A percentile compares a stretch with the other conserved stretches of the same genome.
Conservation (phyloP, 2,797 vertebrate species). For the Rhadinocentrus ornatus region DNA sequence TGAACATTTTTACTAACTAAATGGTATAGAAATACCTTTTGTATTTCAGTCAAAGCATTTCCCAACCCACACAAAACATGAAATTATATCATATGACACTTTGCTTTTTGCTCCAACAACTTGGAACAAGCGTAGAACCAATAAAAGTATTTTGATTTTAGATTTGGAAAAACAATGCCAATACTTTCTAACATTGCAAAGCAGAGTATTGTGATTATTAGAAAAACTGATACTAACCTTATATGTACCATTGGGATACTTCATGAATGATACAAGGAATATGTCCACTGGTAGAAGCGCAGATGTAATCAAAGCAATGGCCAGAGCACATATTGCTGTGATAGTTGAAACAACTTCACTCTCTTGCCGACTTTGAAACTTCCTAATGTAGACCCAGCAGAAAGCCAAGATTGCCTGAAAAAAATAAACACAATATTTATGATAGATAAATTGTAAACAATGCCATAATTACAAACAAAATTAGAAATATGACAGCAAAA, state of each 20-base stretch:
- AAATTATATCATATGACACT: constrained; percentile 24
- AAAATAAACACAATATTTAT: constrained; percentile 3
- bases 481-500: not conserved
- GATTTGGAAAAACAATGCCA: not conserved
- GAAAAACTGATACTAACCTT: constrained; percentile 84
- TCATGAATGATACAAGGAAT: constrained; percentile 98
- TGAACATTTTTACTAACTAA: not conserved
- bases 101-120: constrained; percentile 18
- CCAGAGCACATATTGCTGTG: constrained; percentile 95
- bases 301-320: constrained; percentile 94
- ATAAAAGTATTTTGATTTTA: not conserved
- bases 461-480: not conserved
- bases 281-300: constrained; percentile 97
- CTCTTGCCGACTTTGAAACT: constrained; percentile 96
- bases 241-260: constrained; percentile 94
- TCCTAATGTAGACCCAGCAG: constrained; percentile 97
- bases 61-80: not conserved
- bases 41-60: not conserved
- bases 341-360: constrained; percentile 97
- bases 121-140: constrained; percentile 17
- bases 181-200: no score
- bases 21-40: not conserved
- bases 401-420: constrained; percentile 91
- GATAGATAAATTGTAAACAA: not conserved
- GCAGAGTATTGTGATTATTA: not conserved